These are phyloP conservation scores for Gulo gulo DNA, from an alignment of 2,113 vertebrate species.

Conservation along the genomic window DNA sequence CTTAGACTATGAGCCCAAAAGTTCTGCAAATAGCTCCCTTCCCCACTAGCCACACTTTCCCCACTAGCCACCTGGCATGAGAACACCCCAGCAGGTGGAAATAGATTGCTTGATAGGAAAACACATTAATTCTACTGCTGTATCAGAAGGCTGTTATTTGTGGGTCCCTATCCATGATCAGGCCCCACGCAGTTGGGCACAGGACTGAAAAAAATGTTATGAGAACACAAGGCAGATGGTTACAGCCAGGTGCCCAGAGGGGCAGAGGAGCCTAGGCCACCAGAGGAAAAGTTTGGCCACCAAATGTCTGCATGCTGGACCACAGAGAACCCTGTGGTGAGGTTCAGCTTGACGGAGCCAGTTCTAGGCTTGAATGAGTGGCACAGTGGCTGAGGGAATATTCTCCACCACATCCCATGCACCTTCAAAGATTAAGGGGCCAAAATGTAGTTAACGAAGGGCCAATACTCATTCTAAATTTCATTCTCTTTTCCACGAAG, in stretches of 20 bases:
- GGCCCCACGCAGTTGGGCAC: too few species aligned
- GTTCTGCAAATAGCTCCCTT: too few species aligned
- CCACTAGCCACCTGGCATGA: too few species aligned
- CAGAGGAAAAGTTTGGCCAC: background rate
- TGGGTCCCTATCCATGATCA: too few species aligned
- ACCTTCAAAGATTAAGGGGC: background rate
- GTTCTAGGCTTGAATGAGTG: background rate
- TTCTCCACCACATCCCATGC: background rate
- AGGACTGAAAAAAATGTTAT: background rate
- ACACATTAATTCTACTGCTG: too few species aligned
- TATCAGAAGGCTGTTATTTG: too few species aligned
- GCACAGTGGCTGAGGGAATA: background rate
- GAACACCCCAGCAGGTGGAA: too few species aligned
- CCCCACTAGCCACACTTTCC: too few species aligned
- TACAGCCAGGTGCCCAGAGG: background rate
- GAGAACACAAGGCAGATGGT: background rate
- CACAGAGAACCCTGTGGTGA: background rate
- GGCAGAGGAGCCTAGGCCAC: background rate
- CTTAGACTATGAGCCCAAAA: background rate
- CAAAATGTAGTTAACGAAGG: background rate
- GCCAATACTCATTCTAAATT: background rate
- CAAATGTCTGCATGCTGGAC: fast-evolving
- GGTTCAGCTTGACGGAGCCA: fast-evolving
- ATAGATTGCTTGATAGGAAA: too few species aligned
- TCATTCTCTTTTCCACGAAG: background rate